Base-by-base conservation (phyloP, 2,888 invertebrate species). In the Rosalia funebris region DNA sequence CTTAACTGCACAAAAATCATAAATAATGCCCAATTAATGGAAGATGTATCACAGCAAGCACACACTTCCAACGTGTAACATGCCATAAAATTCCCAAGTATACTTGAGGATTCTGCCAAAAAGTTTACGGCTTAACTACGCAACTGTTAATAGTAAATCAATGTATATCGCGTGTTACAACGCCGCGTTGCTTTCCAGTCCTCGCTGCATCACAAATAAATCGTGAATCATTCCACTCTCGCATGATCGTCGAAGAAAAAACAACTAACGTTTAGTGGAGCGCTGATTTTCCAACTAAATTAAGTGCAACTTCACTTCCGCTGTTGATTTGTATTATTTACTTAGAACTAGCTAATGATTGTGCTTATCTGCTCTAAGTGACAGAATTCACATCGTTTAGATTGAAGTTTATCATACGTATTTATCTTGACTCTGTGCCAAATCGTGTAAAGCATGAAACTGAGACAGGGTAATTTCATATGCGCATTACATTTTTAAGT, bases 131-230 rank as follows among this genome's bases (percentile, higher is more conserved):
- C 15, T 36, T n/a, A 16, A 16, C 31, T 25, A 20, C 20, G 11
- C 48, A 48, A 48, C 36, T 48, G 17, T 48, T 48, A 48, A 48
- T 48, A 19, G 36, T 48, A 36, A 19, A 48, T 44, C 44, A 44
- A 19, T 25, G 41, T 41, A n/a, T 41, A 41, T 10, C n/a, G 19
- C 41, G 17, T n/a, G 20, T 44, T 44, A 12, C 19, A 44, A 44
- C 44, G 20, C 25, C 19, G 5, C 11, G 17, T 12, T 4, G 14
- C 25, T 37, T 48, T 48, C 16, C 12, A 36, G 36, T 17, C 12
- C 36, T 36, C 3, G 2, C 19, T 36, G 36, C n/a, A 36, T 19
- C n/a, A 11, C 48, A 20, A 48, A 48, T 19, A 48, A 36, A 48
- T 14, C 10, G 19, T 48, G 48, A 36, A 19, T 36, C 36, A 48